A percentile compares a stretch with the other conserved stretches of the same genome.
Evolutionary conservation across 2,888 invertebrate species (phyloP).

Genomic region (Phengaris arion): DNA sequence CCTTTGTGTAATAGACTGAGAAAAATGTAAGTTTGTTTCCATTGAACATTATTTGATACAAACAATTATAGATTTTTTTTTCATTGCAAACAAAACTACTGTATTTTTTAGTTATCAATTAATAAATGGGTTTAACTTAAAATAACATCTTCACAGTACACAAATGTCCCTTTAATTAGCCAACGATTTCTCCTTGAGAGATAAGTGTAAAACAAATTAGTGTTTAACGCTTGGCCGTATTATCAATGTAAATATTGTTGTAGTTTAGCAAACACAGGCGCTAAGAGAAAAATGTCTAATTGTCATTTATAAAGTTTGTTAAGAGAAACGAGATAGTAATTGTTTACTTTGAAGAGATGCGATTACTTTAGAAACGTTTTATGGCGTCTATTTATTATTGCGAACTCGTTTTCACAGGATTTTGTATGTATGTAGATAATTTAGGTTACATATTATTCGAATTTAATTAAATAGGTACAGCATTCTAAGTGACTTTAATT

Average conservation of each 20-base stretch:
- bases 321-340: background rate
- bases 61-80: too few relatives aligned
- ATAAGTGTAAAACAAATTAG: conserved; percentile 9
- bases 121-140: too few relatives aligned
- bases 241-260: conserved; percentile 25
- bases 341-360: conserved; percentile 17
- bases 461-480: too few relatives aligned
- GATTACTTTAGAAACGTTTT: background rate
- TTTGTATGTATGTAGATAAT: too few relatives aligned
- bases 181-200: conserved; percentile 12
- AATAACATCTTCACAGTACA: background rate
- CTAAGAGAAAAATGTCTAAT: conserved; percentile 20
- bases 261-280: conserved; percentile 18
- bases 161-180: background rate
- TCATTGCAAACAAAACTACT: too few relatives aligned
- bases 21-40: too few relatives aligned
- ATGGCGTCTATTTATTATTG: background rate
- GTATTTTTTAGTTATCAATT: too few relatives aligned
- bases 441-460: too few relatives aligned
- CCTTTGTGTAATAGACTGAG: too few relatives aligned
- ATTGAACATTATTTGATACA: too few relatives aligned
- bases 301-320: conserved; percentile 10
- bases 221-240: conserved; percentile 16
- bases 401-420: background rate
- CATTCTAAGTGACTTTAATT: too few relatives aligned